A percentile compares a stretch with the other conserved stretches of the same genome.
Evolutionary conservation across 2,113 vertebrate species (phyloP).

Genomic region (western clawed frog (Xenopus tropicalis)): UCB_Xtro_10.0 CM004446.2:36321001-36321500

Average conservation of each 20-base stretch:
- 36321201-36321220: slow-evolving; percentile 33
- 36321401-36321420: not conserved
- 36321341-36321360: not conserved
- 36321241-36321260: slow-evolving; percentile 41
- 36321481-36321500: not conserved
- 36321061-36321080: too few relatives aligned
- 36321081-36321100: too few relatives aligned
- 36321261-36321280: slow-evolving; percentile 42
- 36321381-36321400: not conserved
- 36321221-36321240: slow-evolving; percentile 42
- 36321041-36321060: too few relatives aligned
- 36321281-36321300: not conserved
- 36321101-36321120: too few relatives aligned
- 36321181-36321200: not conserved
- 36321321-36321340: not conserved
- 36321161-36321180: not conserved
- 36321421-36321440: not conserved
- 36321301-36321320: not conserved
- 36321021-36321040: too few relatives aligned
- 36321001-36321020: too few relatives aligned
- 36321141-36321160: not conserved
- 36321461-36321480: not conserved
- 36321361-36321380: not conserved
- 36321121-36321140: too few relatives aligned
- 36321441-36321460: not conserved